These are phyloP conservation scores for Orthosia gothica DNA, from an alignment of 2,888 invertebrate genomes.

Conservation along the genomic window DNA sequence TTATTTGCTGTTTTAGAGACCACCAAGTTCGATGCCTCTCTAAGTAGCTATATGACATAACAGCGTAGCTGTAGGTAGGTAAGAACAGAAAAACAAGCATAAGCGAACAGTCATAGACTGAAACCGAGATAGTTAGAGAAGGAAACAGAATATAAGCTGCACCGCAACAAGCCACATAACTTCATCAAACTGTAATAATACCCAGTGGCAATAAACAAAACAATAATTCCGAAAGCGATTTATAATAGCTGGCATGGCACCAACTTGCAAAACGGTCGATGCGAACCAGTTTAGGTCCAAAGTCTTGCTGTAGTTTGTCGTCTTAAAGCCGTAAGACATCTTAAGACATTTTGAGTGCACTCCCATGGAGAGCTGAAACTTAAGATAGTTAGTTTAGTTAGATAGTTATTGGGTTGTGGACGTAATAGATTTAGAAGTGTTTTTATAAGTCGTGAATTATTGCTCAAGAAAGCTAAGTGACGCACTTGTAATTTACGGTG, in stretches of 20 bases:
- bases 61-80: neutral
- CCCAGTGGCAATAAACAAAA: slow-evolving; percentile 68
- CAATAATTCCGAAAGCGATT: slow-evolving; percentile 74
- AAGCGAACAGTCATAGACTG: neutral
- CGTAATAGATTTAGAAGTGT: slow-evolving; percentile 34
- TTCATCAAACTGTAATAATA: slow-evolving; percentile 46
- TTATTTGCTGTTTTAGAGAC: too few relatives aligned
- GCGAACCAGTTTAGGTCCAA: slow-evolving; percentile 74
- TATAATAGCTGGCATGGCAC: slow-evolving; percentile 80
- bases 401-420: slow-evolving; percentile 18
- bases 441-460: neutral
- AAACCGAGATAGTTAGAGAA: neutral
- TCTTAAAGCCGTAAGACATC: slow-evolving; percentile 78
- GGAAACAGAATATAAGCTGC: neutral
- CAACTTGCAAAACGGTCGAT: slow-evolving; percentile 36
- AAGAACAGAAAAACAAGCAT: neutral
- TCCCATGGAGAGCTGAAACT: slow-evolving; percentile 60
- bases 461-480: too few relatives aligned
- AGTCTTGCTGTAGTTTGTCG: slow-evolving; percentile 74
- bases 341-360: slow-evolving; percentile 74
- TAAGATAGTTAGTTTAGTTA: slow-evolving; percentile 49
- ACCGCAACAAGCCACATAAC: slow-evolving; percentile 42
- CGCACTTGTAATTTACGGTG: too few relatives aligned
- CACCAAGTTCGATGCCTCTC: too few relatives aligned
- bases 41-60: too few relatives aligned